Conservation (phyloP, 2,113 vertebrate genomes). For the Tursiops truncatus region DNA sequence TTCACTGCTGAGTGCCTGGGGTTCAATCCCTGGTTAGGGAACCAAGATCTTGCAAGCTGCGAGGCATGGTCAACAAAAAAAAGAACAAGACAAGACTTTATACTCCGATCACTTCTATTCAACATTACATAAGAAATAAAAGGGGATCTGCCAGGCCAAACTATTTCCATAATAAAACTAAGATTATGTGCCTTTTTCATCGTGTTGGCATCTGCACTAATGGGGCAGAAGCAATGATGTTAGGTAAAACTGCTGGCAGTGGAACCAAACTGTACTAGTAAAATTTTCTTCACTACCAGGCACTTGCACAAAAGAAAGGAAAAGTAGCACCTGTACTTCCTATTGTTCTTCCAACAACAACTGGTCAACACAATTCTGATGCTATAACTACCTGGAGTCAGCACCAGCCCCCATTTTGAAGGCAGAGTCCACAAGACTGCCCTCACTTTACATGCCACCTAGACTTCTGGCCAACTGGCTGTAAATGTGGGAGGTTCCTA, state of each 20-base stretch:
- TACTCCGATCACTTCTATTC: background rate
- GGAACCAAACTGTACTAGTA: background rate
- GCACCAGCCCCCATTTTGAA: background rate
- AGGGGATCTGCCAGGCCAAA: background rate
- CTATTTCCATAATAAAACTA: background rate
- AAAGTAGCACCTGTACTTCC: background rate
- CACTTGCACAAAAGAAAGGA: conserved; percentile 4
- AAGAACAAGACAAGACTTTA: background rate
- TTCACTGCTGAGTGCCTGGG: background rate
- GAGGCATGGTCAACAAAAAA: background rate
- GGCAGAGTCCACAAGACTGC: background rate
- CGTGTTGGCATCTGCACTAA: background rate
- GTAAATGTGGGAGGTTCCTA: background rate
- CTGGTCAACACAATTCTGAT: background rate
- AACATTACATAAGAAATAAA: background rate
- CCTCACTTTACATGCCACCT: background rate
- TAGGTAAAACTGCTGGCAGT: background rate
- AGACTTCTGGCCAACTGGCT: background rate
- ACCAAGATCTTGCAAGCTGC: background rate
- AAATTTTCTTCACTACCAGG: background rate
- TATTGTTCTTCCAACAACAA: background rate
- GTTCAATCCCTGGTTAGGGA: background rate
- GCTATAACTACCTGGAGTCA: background rate
- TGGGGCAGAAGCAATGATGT: background rate
- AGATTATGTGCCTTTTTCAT: background rate